Evolutionary conservation across 2,113 vertebrate genomes (phyloP).

Genomic region (Neoarius graeffei): DNA sequence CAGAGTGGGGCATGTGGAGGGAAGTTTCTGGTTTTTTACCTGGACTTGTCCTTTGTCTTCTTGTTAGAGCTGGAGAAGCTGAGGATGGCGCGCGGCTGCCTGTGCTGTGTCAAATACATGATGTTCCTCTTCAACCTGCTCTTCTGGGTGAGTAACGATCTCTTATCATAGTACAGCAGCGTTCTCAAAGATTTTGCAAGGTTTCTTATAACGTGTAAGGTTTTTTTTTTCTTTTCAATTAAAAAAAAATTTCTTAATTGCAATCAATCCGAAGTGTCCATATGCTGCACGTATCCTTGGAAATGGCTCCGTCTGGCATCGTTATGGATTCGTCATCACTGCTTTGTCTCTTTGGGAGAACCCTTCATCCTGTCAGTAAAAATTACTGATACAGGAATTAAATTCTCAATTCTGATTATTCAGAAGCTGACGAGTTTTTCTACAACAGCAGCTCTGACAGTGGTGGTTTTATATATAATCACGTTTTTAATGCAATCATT

Average conservation of each 20-base stretch:
- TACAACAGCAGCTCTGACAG: not conserved
- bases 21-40: constrained; percentile 90
- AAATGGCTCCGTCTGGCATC: not conserved
- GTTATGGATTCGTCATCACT: not conserved
- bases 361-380: not conserved
- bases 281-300: not conserved
- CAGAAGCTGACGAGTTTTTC: not conserved
- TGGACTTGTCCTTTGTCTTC: constrained; percentile 87
- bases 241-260: not conserved
- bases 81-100: constrained; percentile 96
- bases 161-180: not conserved
- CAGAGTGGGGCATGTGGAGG: constrained; percentile 70
- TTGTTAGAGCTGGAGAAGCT: constrained; percentile 90
- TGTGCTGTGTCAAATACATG: constrained; percentile 98
- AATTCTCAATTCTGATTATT: not conserved
- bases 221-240: too few relatives aligned
- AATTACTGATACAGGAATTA: not conserved
- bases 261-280: not conserved
- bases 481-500: not conserved
- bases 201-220: not conserved
- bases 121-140: constrained; percentile 99
- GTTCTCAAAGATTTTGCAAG: not conserved
- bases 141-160: constrained; percentile 88
- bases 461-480: not conserved
- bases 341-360: not conserved